A percentile compares a stretch with the other conserved stretches of the same genome.
phyloP scores from a whole-genome alignment of 2,888 invertebrate genomes.

The Dorcus parallelipipedus region DNA sequence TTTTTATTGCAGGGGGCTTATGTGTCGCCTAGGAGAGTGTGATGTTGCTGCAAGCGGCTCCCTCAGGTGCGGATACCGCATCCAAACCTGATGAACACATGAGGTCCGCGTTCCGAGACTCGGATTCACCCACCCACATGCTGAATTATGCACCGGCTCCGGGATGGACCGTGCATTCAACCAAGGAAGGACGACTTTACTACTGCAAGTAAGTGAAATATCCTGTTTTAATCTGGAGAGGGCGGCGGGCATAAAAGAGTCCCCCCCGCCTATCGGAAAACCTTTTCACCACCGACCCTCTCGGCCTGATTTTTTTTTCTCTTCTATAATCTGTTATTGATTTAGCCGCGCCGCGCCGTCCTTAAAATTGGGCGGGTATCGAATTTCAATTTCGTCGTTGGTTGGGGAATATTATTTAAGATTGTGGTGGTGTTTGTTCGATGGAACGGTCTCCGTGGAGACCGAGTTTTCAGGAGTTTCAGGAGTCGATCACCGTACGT shows the following conservation, averaged over 20 bases:
- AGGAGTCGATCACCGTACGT: no score
- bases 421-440: no score
- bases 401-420: no score
- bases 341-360: no score
- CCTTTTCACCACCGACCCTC: no score
- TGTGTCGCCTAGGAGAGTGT: neutral
- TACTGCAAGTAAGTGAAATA: conserved; percentile 81
- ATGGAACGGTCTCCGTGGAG: no score
- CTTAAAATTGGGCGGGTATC: no score
- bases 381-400: no score
- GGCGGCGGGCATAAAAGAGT: neutral
- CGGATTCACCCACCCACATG: conserved; percentile 38
- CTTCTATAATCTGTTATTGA: no score
- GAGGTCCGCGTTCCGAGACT: conserved; percentile 18
- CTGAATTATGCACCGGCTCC: conserved; percentile 51
- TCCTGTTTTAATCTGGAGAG: neutral
- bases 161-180: conserved; percentile 77
- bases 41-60: conserved; percentile 36
- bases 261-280: no score
- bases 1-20: conserved; percentile 4
- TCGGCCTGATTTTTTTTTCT: no score
- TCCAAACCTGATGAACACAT: conserved; percentile 22
- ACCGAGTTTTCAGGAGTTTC: no score
- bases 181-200: conserved; percentile 77
- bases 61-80: conserved; percentile 31